A percentile compares a stretch with the other conserved stretches of the same genome.
Conservation (phyloP, 2,888 invertebrate genomes). For the Mesoligia furuncula region DNA sequence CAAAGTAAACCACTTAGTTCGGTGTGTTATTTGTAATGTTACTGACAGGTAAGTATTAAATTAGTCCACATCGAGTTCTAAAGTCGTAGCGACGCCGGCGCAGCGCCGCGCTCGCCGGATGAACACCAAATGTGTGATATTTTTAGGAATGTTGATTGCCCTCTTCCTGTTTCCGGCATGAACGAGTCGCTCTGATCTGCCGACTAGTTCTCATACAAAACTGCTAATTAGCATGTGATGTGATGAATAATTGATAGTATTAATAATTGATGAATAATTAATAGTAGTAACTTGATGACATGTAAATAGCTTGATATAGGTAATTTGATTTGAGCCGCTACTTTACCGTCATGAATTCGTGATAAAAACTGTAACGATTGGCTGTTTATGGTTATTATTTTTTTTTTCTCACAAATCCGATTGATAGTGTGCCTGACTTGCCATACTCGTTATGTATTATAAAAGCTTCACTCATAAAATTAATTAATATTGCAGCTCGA, state of each 20-base stretch:
- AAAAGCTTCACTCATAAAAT: constrained; percentile 13
- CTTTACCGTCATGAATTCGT: constrained; percentile 32
- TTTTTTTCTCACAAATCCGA: constrained; percentile 34
- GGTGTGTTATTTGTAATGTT: constrained; percentile 53
- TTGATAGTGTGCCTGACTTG: constrained; percentile 1
- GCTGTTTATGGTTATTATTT: constrained; percentile 19
- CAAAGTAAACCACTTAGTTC: constrained; percentile 36
- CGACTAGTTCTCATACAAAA: constrained; percentile 79
- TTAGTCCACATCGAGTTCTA: constrained; percentile 59
- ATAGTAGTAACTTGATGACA: constrained; percentile 79
- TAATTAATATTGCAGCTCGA: constrained; percentile 29
- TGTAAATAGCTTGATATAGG: constrained; percentile 74
- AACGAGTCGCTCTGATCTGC: constrained; percentile 82
- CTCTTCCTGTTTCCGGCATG: constrained; percentile 89
- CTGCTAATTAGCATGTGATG: constrained; percentile 88
- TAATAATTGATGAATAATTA: constrained; percentile 85
- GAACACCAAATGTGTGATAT: constrained; percentile 90
- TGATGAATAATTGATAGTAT: constrained; percentile 85
- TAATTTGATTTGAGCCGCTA: constrained; percentile 64
- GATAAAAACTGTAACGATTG: constrained; percentile 52
- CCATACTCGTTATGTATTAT: constrained; percentile 16
- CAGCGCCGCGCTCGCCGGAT: constrained; percentile 81
- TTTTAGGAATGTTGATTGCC: constrained; percentile 90
- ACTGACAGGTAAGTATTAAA: constrained; percentile 56
- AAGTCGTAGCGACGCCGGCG: constrained; percentile 59